These are phyloP conservation scores for Hermetia illucens DNA, from an alignment of 1,140 invertebrate species.

Conservation along the genomic window DNA sequence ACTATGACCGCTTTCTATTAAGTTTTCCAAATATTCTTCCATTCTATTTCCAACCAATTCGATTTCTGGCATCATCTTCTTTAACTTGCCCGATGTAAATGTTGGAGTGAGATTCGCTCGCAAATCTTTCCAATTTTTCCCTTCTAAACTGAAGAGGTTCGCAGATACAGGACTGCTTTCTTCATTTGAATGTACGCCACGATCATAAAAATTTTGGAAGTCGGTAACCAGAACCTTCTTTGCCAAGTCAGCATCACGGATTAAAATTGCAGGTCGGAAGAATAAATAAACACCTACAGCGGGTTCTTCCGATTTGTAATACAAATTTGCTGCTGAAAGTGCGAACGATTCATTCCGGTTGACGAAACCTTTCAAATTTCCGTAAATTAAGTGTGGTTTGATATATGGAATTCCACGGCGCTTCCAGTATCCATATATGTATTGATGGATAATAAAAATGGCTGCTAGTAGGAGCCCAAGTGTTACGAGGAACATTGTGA, in stretches of 20 bases:
- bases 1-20: no score
- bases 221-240: constrained; percentile 16
- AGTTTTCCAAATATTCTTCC: no score
- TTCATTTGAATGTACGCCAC: constrained; percentile 6
- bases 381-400: constrained; percentile 8
- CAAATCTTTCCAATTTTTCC: background rate
- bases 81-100: no score
- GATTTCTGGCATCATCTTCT: no score
- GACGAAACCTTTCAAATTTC: constrained; percentile 5
- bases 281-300: background rate
- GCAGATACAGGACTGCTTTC: constrained; percentile 8
- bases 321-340: background rate
- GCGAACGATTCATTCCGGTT: background rate
- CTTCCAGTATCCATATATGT: constrained; percentile 9
- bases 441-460: no score
- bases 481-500: no score
- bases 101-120: no score
- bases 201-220: constrained; percentile 9
- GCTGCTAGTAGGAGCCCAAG: no score
- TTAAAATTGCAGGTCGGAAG: background rate
- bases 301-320: background rate
- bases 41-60: no score
- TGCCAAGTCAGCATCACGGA: constrained; percentile 4
- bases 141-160: constrained; percentile 9
- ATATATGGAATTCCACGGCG: constrained; percentile 8